Evolutionary conservation across 2,797 vertebrate species (phyloP), one percentile per base, ranked within the genome.

Genomic region (Micrastur ruficollis): DNA sequence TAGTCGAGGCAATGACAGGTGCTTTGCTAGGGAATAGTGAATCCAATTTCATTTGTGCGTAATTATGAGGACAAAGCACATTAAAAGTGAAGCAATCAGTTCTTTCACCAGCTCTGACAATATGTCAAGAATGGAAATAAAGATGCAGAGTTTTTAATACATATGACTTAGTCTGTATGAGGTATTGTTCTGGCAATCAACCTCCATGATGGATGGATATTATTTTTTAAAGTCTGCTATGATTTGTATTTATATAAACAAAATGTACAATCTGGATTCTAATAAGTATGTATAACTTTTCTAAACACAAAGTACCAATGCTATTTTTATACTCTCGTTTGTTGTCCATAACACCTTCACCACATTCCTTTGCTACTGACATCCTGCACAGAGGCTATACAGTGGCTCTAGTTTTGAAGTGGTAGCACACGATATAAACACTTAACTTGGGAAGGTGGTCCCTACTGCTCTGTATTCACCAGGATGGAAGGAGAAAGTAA

Each of bases 111-210:
- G 17, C 27, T 89, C 63, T 81, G 26, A 63, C 59, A 85, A 29
- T 44, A 36, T 26, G 14, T 36, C 20, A 65, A 85, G 38, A 40
- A 31, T 59, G 75, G 68, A 88, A 25, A 5, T 32, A 8, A 81
- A 65, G n/a, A 1, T 72, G 27, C 6, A 59, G 14, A 9, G 27
- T 21, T 82, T 67, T 94, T 80, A 11, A 44, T 20, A 40, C 1
- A 1, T 0, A 0, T 44, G 40, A 16, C 17, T 68, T 50, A n/a
- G 11, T 47, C 9, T 61, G 0, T 47, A 22, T 61, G 27, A 81
- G 50, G 8, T 63, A 8, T 16, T 75, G 6, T 26, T 72, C 26
- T 53, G 13, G 3, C 49, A 42, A 25, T 71, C 18, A 58, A 9
- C 3, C 6, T 74, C 5, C 2, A 1, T 12, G 7, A 22, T 49